Evolutionary conservation across 2,113 vertebrate genomes (phyloP), one percentile per base, ranked within the genome.

Genomic region (Silurus glanis): DNA sequence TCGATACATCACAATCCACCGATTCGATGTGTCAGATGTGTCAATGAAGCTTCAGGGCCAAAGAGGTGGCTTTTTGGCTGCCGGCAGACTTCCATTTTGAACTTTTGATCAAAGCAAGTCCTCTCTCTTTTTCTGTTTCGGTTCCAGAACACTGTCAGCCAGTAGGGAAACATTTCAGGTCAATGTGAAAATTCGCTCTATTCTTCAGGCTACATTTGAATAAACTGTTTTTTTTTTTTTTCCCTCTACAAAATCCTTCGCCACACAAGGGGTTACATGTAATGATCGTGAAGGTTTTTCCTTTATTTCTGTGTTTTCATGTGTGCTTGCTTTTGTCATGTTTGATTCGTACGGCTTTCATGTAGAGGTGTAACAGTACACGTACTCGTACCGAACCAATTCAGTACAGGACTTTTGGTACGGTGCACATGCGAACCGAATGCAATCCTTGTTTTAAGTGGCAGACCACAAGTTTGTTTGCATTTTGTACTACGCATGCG

Each of bases 41-140:
- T 81, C 79, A 62, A 19, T 75, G 71, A 75, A 75, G 83, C 56
- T 45, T 75, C 55, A 16, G 69, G 83, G 56, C 53, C 51, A 71
- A 16, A 61, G 6, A 19, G 78, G 79, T 47, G 79, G 58, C 37
- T 62, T 81, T 62, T 81, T 47, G 58, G 79, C 55, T 81, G 56
- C 58, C 79, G 62, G 58, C 28, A 5, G 19, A 47, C 28, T 79
- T 56, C 53, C 14, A 62, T 83, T 83, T 56, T 5, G 2, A 67
- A 82, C 62, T 66, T 82, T 66, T 64, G 58, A 82, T 82, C 80
- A 80, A 81, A 81, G 62, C 58, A 62, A 1, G 16, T 80, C 14
- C 25, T 55, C 6, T 9, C 51, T 28, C 56, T 79, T 17, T 9
- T 59, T 37, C 37, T 37, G 37, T 37, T 21, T 61, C 58, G 45